These are phyloP conservation scores for Regulus satrapa DNA, from an alignment of 2,113 vertebrate genomes.

Conservation along the genomic window DNA sequence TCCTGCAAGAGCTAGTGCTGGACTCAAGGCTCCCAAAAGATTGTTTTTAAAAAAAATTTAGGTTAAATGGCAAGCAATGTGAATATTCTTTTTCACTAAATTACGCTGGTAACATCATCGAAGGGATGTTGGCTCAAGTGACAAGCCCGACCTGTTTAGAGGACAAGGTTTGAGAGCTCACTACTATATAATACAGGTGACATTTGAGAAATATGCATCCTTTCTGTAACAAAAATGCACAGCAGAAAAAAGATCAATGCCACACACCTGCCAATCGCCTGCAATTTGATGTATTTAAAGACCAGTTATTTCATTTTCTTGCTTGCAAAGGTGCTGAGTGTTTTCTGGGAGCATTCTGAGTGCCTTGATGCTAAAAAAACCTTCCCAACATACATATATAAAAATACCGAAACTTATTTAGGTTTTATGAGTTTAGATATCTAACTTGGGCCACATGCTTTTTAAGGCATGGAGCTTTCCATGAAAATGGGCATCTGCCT, in stretches of 20 bases:
- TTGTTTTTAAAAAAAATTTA: background rate
- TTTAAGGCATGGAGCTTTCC: background rate
- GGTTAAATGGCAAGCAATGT: background rate
- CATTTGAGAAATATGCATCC: background rate
- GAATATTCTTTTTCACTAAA: background rate
- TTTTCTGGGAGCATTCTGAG: background rate
- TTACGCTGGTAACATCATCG: background rate
- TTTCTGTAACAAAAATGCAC: background rate
- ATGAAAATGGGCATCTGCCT: background rate
- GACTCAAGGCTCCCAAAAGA: background rate
- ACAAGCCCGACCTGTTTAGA: background rate
- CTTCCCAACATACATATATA: background rate
- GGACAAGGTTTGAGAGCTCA: background rate
- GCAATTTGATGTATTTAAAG: background rate
- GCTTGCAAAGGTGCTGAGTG: background rate
- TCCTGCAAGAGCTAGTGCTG: accelerated
- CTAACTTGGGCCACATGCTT: background rate
- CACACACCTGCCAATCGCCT: background rate
- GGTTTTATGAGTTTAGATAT: background rate
- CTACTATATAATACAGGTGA: background rate
- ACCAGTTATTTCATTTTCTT: background rate
- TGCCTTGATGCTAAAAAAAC: background rate
- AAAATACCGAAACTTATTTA: background rate
- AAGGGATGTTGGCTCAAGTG: background rate
- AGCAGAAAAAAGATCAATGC: background rate